Conservation (phyloP, 1,140 invertebrate species). For the Capitella teleta region DNA sequence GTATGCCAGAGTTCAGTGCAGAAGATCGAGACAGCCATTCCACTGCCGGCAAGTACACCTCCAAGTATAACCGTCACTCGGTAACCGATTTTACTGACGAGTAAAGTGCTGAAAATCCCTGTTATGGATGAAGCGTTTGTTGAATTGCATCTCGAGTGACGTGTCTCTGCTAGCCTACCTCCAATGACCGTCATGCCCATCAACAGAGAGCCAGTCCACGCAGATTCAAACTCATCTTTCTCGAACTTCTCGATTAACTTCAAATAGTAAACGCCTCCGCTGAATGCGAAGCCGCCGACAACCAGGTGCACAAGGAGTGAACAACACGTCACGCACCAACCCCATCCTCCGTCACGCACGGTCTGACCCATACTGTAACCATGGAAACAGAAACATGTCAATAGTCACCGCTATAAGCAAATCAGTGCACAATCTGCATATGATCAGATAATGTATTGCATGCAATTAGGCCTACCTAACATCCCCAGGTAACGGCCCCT, state of each 20-base stretch:
- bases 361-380: too few relatives aligned
- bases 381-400: too few relatives aligned
- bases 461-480: too few relatives aligned
- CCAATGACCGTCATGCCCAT: constrained; percentile 3
- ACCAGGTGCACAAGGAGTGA: neutral
- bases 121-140: neutral
- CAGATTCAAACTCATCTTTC: constrained; percentile 1
- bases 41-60: neutral
- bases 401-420: too few relatives aligned
- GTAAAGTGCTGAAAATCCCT: constrained; percentile 3
- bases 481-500: too few relatives aligned
- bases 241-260: constrained; percentile 4
- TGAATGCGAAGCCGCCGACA: neutral
- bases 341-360: neutral
- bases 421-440: too few relatives aligned
- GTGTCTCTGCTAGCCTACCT: constrained; percentile 1
- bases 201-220: constrained; percentile 2
- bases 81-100: neutral
- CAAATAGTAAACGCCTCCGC: neutral
- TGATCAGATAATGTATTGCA: too few relatives aligned
- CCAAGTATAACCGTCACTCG: constrained; percentile 2
- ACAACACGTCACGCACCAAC: neutral
- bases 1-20: neutral
- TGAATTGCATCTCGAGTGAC: neutral
- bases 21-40: constrained; percentile 1